These are phyloP conservation scores for Agrochola lychnidis DNA, from an alignment of 2,888 invertebrate species.

Conservation along the genomic window DNA sequence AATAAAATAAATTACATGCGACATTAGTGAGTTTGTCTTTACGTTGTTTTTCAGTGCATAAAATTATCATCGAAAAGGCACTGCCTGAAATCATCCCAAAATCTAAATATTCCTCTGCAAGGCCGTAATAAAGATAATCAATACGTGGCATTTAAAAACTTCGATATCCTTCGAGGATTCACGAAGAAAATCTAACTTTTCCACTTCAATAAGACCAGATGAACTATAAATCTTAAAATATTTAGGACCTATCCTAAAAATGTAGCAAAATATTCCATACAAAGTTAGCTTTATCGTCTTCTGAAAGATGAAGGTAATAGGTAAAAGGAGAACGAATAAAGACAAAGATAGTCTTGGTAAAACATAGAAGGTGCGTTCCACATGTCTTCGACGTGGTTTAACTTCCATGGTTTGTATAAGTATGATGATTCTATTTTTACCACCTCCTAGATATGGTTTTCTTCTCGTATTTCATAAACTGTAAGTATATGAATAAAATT, in stretches of 20 bases:
- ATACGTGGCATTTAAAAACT: constrained; percentile 28
- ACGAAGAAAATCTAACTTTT: constrained; percentile 41
- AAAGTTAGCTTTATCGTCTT: constrained; percentile 37
- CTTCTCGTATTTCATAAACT: background rate
- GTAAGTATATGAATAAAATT: no score
- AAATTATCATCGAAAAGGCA: background rate
- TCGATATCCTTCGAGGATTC: background rate
- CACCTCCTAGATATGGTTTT: background rate
- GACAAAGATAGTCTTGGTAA: background rate
- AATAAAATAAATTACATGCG: no score
- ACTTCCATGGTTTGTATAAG: background rate
- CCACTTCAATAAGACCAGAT: constrained; percentile 44
- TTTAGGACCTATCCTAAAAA: constrained; percentile 40
- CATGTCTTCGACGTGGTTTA: background rate
- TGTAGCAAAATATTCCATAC: constrained; percentile 38
- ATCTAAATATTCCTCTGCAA: background rate
- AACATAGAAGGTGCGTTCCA: background rate
- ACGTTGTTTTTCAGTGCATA: background rate
- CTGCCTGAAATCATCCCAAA: background rate
- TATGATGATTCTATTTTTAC: background rate
- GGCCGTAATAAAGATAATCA: background rate
- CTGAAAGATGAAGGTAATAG: background rate
- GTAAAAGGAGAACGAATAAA: background rate
- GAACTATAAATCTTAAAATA: constrained; percentile 55
- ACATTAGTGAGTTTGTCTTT: no score